Base-by-base conservation (phyloP, 2,113 vertebrate genomes). In the Nothobranchius kuhntae region DNA sequence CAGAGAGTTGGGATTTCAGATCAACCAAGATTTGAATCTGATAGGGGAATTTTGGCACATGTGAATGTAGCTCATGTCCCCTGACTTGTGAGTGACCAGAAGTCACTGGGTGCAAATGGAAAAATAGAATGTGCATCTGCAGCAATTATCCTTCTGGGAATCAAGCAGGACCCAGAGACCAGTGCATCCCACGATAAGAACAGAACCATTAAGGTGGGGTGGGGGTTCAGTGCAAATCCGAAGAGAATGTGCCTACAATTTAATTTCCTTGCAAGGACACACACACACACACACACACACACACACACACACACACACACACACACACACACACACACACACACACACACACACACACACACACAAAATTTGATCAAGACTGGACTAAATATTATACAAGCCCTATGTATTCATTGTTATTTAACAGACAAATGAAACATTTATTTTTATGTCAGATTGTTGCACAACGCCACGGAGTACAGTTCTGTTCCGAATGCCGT, bases 181-280 rank as follows among this genome's bases (percentile, higher is more conserved):
- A 77, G 63, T 36, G 66, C 73, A 87, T 88, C 90, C 83, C 84
- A 67, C 65, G 45, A 50, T 59, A 75, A 74, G 80, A 54, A 81
- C 74, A 73, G 53, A 83, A 68, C 61, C 65, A 63, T 17, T 61
- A 52, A 68, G 76, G 74, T 70, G 73, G 71, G 76, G 59, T 35
- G 55, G 10, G 38, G 61, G 73, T 75, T 52, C 75, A 77, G 77
- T 78, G 80, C 54, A 88, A 81, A 78, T 73, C 70, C 75, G 75
- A 80, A 51, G 46, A 53, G 75, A 83, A 68, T 67, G 74, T 14
- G 54, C 57, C 83, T 65, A 60, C 72, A 75, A 71, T 35, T 60
- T 11, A 35, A n/a, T 13, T 47, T 46, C 52, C 73, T 56, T 53
- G 0, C 46, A 51, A 35, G 74, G 57, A 76, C 70, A 47, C 46